Conservation (phyloP, 2,113 vertebrate species). For the Semnornis frantzii region DNA sequence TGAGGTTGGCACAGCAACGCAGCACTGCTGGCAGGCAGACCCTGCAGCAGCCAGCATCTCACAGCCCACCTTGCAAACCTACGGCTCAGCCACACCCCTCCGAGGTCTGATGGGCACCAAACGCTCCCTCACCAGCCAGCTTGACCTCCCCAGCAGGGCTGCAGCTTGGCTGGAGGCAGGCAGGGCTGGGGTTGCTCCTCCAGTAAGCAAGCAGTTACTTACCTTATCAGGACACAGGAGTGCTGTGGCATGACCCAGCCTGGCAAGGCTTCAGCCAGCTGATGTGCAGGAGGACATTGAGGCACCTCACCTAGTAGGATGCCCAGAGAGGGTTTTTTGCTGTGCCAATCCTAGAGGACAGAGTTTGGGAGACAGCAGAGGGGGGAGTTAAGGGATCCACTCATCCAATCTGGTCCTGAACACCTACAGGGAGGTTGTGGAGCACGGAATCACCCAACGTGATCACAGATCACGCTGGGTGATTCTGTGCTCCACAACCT, state of each 20-base stretch:
- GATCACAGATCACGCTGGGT: no score
- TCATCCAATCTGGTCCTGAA: no score
- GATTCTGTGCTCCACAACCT: no score
- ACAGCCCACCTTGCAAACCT: neutral
- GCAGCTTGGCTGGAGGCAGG: neutral
- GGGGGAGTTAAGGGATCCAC: neutral
- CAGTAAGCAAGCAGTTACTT: neutral
- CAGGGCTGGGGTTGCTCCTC: neutral
- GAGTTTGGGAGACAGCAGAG: neutral
- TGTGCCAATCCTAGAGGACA: neutral
- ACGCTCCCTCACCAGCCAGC: accelerated
- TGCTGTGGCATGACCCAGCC: neutral
- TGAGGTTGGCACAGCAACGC: neutral
- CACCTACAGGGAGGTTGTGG: no score
- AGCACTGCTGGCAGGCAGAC: neutral
- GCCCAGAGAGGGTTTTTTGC: neutral
- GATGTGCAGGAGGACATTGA: neutral
- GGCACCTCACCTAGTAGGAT: neutral
- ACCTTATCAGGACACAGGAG: neutral
- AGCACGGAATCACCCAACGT: no score
- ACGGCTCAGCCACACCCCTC: neutral
- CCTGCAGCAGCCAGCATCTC: neutral
- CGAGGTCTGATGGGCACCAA: neutral
- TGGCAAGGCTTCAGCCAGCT: neutral
- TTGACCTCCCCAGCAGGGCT: no score